phyloP scores from a whole-genome alignment of 2,113 vertebrate species.

The Pelodiscus sinensis region DNA sequence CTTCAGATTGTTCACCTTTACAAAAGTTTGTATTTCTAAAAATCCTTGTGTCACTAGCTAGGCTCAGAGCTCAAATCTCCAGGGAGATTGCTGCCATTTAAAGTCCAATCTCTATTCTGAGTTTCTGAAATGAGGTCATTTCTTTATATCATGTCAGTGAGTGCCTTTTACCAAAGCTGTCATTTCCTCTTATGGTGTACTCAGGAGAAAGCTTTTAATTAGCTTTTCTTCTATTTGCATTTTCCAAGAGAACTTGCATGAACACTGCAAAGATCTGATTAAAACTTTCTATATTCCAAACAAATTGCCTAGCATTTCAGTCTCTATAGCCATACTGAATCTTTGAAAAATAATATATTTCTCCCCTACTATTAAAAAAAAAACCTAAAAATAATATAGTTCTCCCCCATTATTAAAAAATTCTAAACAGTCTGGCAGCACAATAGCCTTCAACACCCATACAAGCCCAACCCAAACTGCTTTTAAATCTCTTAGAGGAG shows the following conservation, averaged over 20 bases:
- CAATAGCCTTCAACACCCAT: background rate
- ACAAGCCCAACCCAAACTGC: background rate
- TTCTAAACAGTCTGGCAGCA: background rate
- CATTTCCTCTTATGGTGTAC: background rate
- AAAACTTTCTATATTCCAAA: background rate
- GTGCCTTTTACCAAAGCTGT: conserved; percentile 22
- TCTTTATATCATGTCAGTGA: conserved; percentile 11
- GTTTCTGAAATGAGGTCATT: conserved; percentile 45
- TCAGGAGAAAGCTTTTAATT: conserved; percentile 3
- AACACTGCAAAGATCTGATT: background rate
- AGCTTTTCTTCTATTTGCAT: background rate
- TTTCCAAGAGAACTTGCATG: background rate
- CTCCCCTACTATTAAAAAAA: background rate
- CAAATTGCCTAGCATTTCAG: background rate
- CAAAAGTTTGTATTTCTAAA: background rate
- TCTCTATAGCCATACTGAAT: background rate
- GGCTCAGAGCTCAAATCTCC: background rate
- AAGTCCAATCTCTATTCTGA: background rate
- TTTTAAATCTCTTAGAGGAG: no score
- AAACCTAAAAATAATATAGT: background rate
- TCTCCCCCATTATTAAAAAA: background rate
- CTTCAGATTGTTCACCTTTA: background rate
- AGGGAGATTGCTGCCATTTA: conserved; percentile 5
- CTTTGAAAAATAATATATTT: background rate
- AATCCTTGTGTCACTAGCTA: background rate